Base-by-base conservation (phyloP, 2,797 vertebrate genomes). In the Trichosurus vulpecula region DNA sequence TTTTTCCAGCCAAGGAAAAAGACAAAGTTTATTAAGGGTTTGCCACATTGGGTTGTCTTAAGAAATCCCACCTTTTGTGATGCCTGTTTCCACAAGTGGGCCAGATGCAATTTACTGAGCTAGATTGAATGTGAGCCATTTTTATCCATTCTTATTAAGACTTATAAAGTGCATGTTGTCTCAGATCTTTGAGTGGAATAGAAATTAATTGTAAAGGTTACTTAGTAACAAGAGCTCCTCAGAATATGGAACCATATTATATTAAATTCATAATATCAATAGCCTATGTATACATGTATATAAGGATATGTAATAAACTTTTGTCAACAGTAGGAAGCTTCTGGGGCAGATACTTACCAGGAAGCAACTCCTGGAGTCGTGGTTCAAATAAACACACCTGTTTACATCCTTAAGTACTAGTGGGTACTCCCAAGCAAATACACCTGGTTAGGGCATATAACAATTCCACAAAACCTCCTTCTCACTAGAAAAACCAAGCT, bases 321-420 rank as follows among this genome's bases (percentile, higher is more conserved):
- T 52, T 35, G n/a, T 55, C 54, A 31, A 35, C 14, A 31, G 52
- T 13, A 56, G n/a, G 19, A 54, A 93, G 14, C 51, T 9, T 41
- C 3, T 52, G 27, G 91, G n/a, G 81, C 90, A 89, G 47, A 14
- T 51, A 51, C 35, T 90, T 6, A 52, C 12, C 54, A 30, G 91
- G 93, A 92, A 6, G 54, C 55, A 74, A 90, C 89, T 92, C 94
- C 22, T n/a, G n/a, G 66, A 54, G 53, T 19, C 81, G 58, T 8
- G 10, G 66, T 30, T 93, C 87, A 52, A 54, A 54, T n/a, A 94
- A 90, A 91, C 92, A 93, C 90, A 66, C 87, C 90, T 94, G 92
- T 53, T 35, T 2, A 1, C 54, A 1, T 87, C 81, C 91, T 22
- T 47, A 92, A 47, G 92, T 0, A 41, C 91, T 25, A 16, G 0